Percentiles rank a stretch among this genome's conserved stretches.
Evolutionary conservation across 2,888 invertebrate genomes (phyloP).

Genomic region (Euproctis similis): DNA sequence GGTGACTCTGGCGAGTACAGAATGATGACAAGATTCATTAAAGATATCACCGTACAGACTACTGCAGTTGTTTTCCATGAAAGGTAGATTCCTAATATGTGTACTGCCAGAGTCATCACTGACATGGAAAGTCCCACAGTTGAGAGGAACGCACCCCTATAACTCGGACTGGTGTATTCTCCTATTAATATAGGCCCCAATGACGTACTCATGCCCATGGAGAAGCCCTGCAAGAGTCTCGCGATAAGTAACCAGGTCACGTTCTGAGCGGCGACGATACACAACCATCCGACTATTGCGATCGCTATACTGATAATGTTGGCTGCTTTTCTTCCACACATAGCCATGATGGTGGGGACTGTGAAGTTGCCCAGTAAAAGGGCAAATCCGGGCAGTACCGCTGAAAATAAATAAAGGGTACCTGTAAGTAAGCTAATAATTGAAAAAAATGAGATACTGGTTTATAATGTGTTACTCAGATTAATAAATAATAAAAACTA

Average conservation of each 20-base stretch:
- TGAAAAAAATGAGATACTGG: no score
- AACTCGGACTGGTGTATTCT: constrained; percentile 62
- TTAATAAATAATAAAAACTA: no score
- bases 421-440: no score
- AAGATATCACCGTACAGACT: constrained; percentile 47
- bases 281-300: constrained; percentile 61
- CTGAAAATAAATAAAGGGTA: no score
- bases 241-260: constrained; percentile 32
- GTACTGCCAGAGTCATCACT: constrained; percentile 70
- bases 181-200: constrained; percentile 53
- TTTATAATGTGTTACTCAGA: no score
- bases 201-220: constrained; percentile 54
- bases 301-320: constrained; percentile 51
- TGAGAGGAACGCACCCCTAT: constrained; percentile 71
- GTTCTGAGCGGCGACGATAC: constrained; percentile 34
- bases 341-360: constrained; percentile 46
- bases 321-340: constrained; percentile 57
- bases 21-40: constrained; percentile 49
- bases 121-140: constrained; percentile 68
- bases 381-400: constrained; percentile 26
- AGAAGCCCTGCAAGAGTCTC: constrained; percentile 37
- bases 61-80: constrained; percentile 69
- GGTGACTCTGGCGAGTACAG: constrained; percentile 74
- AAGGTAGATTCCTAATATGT: constrained; percentile 73
- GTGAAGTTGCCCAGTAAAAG: constrained; percentile 24